Evolutionary conservation across 2,888 invertebrate species (phyloP), one percentile per base, ranked within the genome.

Genomic region (Luperina testacea): DNA sequence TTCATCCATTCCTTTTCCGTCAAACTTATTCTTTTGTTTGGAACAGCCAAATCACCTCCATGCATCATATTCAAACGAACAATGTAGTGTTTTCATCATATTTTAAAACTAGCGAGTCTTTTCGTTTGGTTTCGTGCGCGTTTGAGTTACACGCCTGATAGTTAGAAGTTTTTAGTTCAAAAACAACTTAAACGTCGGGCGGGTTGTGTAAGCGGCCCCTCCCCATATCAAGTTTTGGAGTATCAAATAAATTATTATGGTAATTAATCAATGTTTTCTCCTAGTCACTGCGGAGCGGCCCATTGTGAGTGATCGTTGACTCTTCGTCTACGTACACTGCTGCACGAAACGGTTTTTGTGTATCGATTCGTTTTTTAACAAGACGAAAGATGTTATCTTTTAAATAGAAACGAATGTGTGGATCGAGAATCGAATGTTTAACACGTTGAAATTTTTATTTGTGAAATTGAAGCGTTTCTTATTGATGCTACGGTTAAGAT

Each of bases 181-280:
- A 94, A 93, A 93, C 93, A 94, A 94, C 94, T 93, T 93, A 93
- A 94, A 94, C 94, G 90, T 91, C 90, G 88, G 85, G 87, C 90
- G 88, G 91, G 93, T 94, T 94, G 93, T 93, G 93, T 92, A 95
- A 95, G 93, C 92, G 93, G 94, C 95, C 94, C 95, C 95, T 93
- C 95, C 95, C 93, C 91, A 90, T 95, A 95, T 96, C 96, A 95
- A 95, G 95, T 96, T 96, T 95, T 94, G 94, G 96, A 95, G 96
- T 96, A 97, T 96, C 97, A 97, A 96, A 97, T 97, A 97, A 97
- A 97, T 96, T 95, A 97, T 97, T 96, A 96, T 96, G 96, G 96
- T 96, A 96, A 97, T 97, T 97, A 97, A 97, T 97, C 97, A 97
- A 96, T 95, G 96, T 97, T 96, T 96, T 96, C 96, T 96, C 95